Base-by-base conservation (phyloP, 2,888 invertebrate genomes). In the Dynastes tityus region DNA sequence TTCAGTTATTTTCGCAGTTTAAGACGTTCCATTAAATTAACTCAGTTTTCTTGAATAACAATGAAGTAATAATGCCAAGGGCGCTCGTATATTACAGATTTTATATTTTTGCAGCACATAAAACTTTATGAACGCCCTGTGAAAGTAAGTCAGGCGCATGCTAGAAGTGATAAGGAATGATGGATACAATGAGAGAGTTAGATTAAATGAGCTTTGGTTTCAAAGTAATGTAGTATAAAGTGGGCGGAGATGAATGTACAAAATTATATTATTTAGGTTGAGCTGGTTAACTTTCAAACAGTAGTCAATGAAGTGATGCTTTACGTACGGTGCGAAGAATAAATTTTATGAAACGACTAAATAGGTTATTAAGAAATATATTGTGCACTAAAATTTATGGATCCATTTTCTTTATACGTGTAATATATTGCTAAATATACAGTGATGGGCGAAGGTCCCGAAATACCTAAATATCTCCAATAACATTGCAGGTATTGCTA, bases 181-280 rank as follows among this genome's bases (percentile, higher is more conserved):
- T 37, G 40, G 58, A 73, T 73, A 58, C 73, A 73, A 73, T 40
- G 58, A 61, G 55, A 73, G 51, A 73, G 73, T 40, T 37, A 16
- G 51, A 71, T 37, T 55, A 55, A 71, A 71, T 71, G 37, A 13
- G 71, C 55, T 58, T 58, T 58, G 40, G 29, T 40, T 58, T 11
- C 73, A 9, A 37, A 37, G 58, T 73, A 73, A 73, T 73, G 73
- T 40, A 58, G 58, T 58, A 73, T 73, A 73, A 73, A 73, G 63
- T n/a, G 1, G 27, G 63, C 9, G 32, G 29, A 55, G 55, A 55
- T 55, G 22, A n/a, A 55, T 22, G 5, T 1, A 13, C n/a, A 16
- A 55, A 45, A 8, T 55, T 6, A 13, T 55, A n/a, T n/a, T 55
- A 55, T 55, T 55, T n/a, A n/a, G n/a, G 8, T n/a, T 22, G 55